Evolutionary conservation across 2,888 invertebrate genomes (phyloP), one percentile per base, ranked within the genome.

Genomic region (Chesias legatella): DNA sequence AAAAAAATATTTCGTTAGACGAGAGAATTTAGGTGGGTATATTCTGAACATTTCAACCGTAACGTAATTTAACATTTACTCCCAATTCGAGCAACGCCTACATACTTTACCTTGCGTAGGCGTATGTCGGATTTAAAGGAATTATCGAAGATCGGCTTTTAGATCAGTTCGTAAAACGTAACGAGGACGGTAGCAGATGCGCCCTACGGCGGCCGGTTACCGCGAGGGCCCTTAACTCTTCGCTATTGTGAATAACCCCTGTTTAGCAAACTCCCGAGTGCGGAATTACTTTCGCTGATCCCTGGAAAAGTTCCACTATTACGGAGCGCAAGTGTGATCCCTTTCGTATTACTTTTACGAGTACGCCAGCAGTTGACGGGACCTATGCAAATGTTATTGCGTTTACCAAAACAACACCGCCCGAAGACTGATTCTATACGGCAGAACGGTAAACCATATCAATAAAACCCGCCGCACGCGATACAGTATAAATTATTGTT

Each of bases 361-460:
- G 74, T 65, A 67, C 66, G 66, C 69, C 73, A 73, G 68, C 74
- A 72, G 75, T 74, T 72, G 73, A 73, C 70, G 71, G 64, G 69
- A 72, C 78, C 79, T 81, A 83, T 82, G 82, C 76, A 78, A 81
- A 82, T 82, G 75, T 79, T 79, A 81, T 81, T 74, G 73, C 75
- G 70, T 67, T 69, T 65, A 67, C 67, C 67, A 68, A 67, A 70
- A 59, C 70, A 73, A 73, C 69, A 70, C 58, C 60, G 64, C 61
- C 53, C 37, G 45, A 56, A 52, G 58, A 63, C 55, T 42, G 42
- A 36, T 48, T 27, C 34, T 24, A 24, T 30, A 21, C 34, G 30
- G 45, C 37, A 35, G 5, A 33, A 29, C 53, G 44, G 39, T 44
- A 43, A 30, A 38, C 33, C 34, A 32, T 7, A 10, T 24, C 20